Evolutionary conservation across 2,113 vertebrate genomes (phyloP).

Genomic region (Sylvia atricapilla): DNA sequence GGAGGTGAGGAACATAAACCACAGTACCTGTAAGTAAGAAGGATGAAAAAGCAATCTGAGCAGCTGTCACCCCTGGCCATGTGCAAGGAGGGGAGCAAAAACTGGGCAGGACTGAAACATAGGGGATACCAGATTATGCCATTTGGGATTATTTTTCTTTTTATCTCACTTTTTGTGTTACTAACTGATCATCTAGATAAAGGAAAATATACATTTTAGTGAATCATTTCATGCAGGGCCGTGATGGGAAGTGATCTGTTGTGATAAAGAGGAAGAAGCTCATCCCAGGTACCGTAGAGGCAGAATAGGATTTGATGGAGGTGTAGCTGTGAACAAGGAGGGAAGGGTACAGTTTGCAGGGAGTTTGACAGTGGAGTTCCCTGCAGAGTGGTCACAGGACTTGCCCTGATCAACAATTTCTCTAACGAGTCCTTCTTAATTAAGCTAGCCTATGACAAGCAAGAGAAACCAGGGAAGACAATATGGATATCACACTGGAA

Average conservation of each 20-base stretch:
- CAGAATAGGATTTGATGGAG: not conserved
- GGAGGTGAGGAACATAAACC: not conserved
- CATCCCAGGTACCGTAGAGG: not conserved
- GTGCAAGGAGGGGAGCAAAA: not conserved
- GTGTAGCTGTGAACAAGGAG: not conserved
- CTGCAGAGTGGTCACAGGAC: not conserved
- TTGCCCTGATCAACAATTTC: not conserved
- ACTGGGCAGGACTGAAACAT: not conserved
- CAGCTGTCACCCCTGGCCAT: not conserved
- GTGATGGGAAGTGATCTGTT: not conserved
- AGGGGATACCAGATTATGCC: rapidly evolving
- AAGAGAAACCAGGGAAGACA: not conserved
- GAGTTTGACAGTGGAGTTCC: not conserved
- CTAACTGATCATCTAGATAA: not conserved
- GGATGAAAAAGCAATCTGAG: not conserved
- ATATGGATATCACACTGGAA: not conserved
- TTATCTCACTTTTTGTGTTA: not conserved
- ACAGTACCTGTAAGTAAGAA: not conserved
- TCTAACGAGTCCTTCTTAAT: not conserved
- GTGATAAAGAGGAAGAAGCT: not conserved
- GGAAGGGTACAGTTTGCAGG: not conserved
- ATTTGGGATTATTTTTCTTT: not conserved
- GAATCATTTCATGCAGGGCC: not conserved
- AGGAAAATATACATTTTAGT: not conserved
- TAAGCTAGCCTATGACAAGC: not conserved